Conservation (phyloP, 2,888 invertebrate genomes). For the Emmelina monodactyla region DNA sequence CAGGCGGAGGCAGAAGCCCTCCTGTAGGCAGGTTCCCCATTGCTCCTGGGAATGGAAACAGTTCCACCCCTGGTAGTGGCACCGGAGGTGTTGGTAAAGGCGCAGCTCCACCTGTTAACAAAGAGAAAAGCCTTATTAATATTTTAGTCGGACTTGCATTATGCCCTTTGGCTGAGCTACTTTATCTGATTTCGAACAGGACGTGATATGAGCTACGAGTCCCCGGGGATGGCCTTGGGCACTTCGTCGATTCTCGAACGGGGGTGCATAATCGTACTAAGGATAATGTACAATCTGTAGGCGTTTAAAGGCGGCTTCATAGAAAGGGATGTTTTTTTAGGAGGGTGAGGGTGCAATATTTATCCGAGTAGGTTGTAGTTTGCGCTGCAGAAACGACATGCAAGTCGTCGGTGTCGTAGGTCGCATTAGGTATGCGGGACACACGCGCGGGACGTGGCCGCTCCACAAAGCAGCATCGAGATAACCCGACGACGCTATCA, state of each 20-base stretch:
- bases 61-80: conserved; percentile 43
- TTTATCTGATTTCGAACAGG: conserved; percentile 28
- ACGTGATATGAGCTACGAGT: conserved; percentile 61
- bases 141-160: conserved; percentile 11
- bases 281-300: conserved; percentile 68
- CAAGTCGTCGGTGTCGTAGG: conserved; percentile 40
- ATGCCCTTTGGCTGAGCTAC: conserved; percentile 24
- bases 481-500: conserved; percentile 54
- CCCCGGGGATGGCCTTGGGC: conserved; percentile 48
- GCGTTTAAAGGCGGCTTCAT: conserved; percentile 65
- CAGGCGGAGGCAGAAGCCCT: conserved; percentile 65
- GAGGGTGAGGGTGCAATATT: conserved; percentile 66
- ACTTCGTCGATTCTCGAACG: conserved; percentile 60
- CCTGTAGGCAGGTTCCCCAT: conserved; percentile 49
- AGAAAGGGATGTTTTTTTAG: conserved; percentile 66
- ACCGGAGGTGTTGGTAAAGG: conserved; percentile 43
- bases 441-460: conserved; percentile 43
- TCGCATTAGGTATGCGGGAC: conserved; percentile 47
- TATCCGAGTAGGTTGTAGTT: conserved; percentile 53
- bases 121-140: conserved; percentile 21
- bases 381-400: conserved; percentile 47
- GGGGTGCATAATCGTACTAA: conserved; percentile 67
- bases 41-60: conserved; percentile 52
- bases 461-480: conserved; percentile 44
- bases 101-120: conserved; percentile 51